Conservation (phyloP, 64 coral and sea anemone genomes). For the Porites lutea region DNA sequence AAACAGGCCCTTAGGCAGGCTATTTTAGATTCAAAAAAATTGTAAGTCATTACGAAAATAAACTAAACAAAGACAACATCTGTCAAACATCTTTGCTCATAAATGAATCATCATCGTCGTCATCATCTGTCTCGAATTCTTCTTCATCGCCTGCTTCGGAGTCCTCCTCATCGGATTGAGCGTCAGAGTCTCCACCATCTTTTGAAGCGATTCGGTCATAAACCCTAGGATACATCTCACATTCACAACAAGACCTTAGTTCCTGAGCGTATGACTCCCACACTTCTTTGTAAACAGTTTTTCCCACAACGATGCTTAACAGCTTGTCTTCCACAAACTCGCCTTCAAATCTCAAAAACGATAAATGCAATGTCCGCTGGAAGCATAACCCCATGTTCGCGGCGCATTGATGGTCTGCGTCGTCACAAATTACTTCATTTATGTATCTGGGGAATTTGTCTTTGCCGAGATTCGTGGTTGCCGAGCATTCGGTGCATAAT, state of each 20-base stretch:
- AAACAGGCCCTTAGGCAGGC: too few relatives aligned
- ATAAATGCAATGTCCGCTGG: not conserved
- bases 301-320: not conserved
- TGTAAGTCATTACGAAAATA: too few relatives aligned
- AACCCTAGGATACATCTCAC: slow-evolving; percentile 1
- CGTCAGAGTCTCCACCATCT: not conserved
- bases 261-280: slow-evolving; percentile 16
- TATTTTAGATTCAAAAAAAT: too few relatives aligned
- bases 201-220: not conserved
- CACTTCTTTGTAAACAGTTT: not conserved
- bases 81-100: too few relatives aligned
- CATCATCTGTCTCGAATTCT: not conserved
- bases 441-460: not conserved
- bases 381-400: slow-evolving; percentile 1
- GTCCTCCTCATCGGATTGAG: not conserved
- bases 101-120: not conserved
- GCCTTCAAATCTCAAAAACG: not conserved
- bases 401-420: not conserved
- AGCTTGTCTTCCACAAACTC: not conserved
- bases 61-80: too few relatives aligned
- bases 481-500: slow-evolving; percentile 5
- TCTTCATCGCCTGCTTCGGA: not conserved
- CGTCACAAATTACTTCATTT: not conserved
- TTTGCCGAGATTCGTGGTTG: not conserved
- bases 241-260: slow-evolving; percentile 16